Evolutionary conservation across 2,888 invertebrate genomes (phyloP), one percentile per base, ranked within the genome.

Genomic region (Cheilosia impressa): DNA sequence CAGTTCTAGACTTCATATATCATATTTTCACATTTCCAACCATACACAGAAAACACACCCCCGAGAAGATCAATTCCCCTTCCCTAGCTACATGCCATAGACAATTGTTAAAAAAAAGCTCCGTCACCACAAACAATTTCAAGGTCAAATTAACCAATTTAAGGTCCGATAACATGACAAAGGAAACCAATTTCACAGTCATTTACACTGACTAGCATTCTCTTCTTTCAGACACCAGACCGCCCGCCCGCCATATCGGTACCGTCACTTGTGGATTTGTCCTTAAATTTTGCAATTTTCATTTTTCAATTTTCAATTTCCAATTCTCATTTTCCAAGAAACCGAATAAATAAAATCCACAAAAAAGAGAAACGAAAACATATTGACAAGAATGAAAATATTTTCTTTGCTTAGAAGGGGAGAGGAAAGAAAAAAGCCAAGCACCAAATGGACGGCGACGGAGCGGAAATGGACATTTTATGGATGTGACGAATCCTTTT

Each of bases 381-480:
- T 50, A 50, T 50, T 38, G 52, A 53, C 24, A 66, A 38, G 41
- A 66, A 66, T 41, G 52, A 53, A 66, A 66, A 53, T 41, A 50
- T 31, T 13, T 19, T 24, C 52, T 19, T 43, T 31, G 9, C 17
- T 31, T 31, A 31, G 31, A 31, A 31, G 31, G 31, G 2, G 31
- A 9, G 31, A 9, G 9, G 2, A 31, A 31, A 31, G 9, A 9
- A 7, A 50, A 53, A 5, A 38, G 17, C 19, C 6, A 31, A 47
- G 50, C 58, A 60, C 43, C 45, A 6, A 45, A 50, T 41, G 27
- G 27, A 27, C 52, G 41, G 41, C 50, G 60, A 45, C 2, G 45
- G 6, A 45, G 41, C 38, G 38, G 52, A 60, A 72, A 72, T 62
- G 52, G 41, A 60, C 38, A 41, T 71, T 47, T 53, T 24, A 47